Base-by-base conservation (phyloP, 64 coral and sea anemone genomes). In the Actinia tenebrosa region DNA sequence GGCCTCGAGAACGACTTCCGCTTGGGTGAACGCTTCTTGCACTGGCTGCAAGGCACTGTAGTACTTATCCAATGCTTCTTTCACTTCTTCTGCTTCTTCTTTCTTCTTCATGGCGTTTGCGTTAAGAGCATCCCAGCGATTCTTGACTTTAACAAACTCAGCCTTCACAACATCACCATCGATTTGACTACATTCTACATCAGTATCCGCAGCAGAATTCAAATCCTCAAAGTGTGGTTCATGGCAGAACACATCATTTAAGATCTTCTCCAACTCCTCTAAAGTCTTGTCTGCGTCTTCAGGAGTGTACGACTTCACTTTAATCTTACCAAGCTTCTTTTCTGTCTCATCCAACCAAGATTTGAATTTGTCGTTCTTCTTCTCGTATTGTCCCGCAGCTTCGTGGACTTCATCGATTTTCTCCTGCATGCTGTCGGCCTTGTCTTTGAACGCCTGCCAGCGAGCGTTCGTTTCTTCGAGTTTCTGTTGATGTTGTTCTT, bases 11-110 rank as follows among this genome's bases (percentile, higher is more conserved):
- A 92, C 80, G 83, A 90, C 82, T 60, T 97, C 94, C 0, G 91
- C 94, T 85, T 97, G 94, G 16, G 94, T 93, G 64, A 97, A 97
- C 69, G 94, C 94, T 60, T 97, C 94, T 54, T 93, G 94, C 23
- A 97, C 89, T 2, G 94, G 94, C n/a, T 97, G 94, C 72, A 97
- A 71, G 45, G 94, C 91, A 63, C 94, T 97, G 53, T 92, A 82
- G 88, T 97, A 97, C 19, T 97, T 93, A 30, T 93, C 89, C 85
- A 97, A 64, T 11, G 88, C 89, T 46, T 97, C 88, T 47, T 86
- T 93, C 30, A 92, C 89, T 59, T 97, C 86, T 64, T 88, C 88
- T 10, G 92, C 88, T 27, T 93, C 86, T 16, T 30, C 77, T 81
- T 90, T 89, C 83, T 97, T 96, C 16, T 89, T 64, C 60, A 86